These are phyloP conservation scores for Hybos culiciformis DNA, from an alignment of 2,888 invertebrate genomes.

Conservation along the genomic window DNA sequence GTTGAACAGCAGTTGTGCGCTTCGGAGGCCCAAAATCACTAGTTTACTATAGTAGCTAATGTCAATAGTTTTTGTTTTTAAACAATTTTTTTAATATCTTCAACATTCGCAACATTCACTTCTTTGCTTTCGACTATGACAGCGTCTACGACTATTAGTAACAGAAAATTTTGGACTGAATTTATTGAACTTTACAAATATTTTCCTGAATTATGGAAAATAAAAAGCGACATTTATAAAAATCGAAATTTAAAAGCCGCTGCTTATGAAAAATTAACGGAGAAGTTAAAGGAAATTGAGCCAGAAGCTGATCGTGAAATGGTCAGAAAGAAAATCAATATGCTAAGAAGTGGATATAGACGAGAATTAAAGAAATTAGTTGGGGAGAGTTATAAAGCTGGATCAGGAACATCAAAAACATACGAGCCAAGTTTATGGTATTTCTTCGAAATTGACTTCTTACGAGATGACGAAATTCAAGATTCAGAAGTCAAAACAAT, in stretches of 20 bases:
- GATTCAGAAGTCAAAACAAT: no score
- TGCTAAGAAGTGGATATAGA: background rate
- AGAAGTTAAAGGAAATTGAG: background rate
- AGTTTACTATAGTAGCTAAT: no score
- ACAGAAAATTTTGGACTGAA: background rate
- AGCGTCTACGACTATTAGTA: no score
- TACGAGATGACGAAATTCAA: no score
- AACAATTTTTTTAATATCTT: no score
- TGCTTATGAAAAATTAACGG: background rate
- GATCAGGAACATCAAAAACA: background rate
- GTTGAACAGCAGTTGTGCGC: no score
- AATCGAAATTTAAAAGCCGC: background rate
- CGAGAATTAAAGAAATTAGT: background rate
- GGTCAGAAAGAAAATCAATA: background rate
- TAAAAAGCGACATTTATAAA: background rate
- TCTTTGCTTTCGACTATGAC: no score
- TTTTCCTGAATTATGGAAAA: background rate
- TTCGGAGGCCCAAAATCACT: no score
- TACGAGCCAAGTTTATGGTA: background rate
- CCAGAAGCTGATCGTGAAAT: background rate
- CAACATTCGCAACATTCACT: no score
- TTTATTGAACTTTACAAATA: background rate
- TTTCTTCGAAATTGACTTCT: no score
- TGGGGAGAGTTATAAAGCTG: background rate
- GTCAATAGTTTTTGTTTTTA: no score